A percentile compares a stretch with the other conserved stretches of the same genome.
Evolutionary conservation across 1,140 invertebrate genomes (phyloP).

Genomic region (Hyphantria cunea): DNA sequence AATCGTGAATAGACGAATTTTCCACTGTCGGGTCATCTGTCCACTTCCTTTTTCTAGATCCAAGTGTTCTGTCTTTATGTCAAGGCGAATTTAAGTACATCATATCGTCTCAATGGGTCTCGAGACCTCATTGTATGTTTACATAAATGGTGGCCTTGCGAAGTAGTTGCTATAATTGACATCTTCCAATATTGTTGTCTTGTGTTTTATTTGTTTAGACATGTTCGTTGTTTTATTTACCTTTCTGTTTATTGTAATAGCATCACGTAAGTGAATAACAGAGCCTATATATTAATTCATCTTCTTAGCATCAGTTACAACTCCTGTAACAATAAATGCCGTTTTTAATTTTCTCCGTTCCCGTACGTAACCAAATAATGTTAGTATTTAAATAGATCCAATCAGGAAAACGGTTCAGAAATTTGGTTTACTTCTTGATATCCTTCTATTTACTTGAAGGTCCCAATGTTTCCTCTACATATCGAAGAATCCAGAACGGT

Average conservation of each 20-base stretch:
- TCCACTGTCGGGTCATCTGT: constrained; percentile 31
- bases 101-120: constrained; percentile 56
- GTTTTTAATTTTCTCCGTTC: no score
- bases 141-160: constrained; percentile 55
- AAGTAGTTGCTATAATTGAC: constrained; percentile 38
- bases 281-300: no score
- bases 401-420: no score
- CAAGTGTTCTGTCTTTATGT: constrained; percentile 52
- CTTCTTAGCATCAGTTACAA: no score
- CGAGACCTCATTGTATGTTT: constrained; percentile 62
- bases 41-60: constrained; percentile 52
- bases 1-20: constrained; percentile 43
- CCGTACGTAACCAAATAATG: no score
- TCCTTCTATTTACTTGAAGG: no score
- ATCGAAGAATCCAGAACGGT: no score
- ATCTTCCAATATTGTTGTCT: constrained; percentile 13
- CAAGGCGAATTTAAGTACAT: constrained; percentile 63
- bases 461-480: no score
- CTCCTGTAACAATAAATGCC: no score
- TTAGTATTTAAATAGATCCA: no score
- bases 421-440: no score
- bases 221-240: not conserved
- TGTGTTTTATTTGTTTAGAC: not conserved
- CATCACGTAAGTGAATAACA: no score
- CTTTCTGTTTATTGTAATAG: not conserved